Percentiles rank a stretch among this genome's conserved stretches.
Evolutionary conservation across 2,113 vertebrate species (phyloP).

Genomic region (Peromyscus polionotus): DNA sequence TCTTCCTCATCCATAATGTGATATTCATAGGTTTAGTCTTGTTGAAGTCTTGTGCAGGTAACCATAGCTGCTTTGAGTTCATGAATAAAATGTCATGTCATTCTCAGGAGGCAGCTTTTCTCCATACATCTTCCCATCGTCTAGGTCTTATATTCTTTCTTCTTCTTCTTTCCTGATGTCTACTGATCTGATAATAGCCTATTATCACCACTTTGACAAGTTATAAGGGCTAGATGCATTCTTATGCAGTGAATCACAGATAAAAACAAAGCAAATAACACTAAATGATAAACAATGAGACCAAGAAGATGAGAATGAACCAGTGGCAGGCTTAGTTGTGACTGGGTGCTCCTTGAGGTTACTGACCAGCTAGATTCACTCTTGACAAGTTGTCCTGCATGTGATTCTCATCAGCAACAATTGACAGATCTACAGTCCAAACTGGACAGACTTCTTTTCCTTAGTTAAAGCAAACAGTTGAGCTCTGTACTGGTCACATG

Average conservation of each 20-base stretch:
- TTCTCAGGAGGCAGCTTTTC: background rate
- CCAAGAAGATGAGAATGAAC: background rate
- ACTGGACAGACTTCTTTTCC: background rate
- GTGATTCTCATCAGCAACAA: background rate
- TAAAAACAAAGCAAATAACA: background rate
- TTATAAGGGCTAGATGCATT: background rate
- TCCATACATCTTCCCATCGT: background rate
- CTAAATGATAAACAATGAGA: background rate
- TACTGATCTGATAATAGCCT: background rate
- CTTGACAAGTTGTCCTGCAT: background rate
- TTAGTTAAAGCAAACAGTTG: slow-evolving; percentile 1
- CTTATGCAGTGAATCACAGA: background rate
- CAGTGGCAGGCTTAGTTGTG: fast-evolving
- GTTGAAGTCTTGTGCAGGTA: background rate
- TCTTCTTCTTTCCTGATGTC: background rate
- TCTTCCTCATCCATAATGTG: background rate
- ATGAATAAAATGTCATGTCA: background rate
- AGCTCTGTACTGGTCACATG: background rate
- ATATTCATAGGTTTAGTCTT: background rate
- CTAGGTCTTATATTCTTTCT: background rate
- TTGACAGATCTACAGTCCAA: background rate
- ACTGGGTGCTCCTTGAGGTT: background rate
- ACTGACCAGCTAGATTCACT: background rate
- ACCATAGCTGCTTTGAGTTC: background rate
- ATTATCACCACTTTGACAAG: background rate